These are phyloP conservation scores for Drosophila subsilvestris DNA, from an alignment of 2,888 invertebrate species.

Conservation along the genomic window DNA sequence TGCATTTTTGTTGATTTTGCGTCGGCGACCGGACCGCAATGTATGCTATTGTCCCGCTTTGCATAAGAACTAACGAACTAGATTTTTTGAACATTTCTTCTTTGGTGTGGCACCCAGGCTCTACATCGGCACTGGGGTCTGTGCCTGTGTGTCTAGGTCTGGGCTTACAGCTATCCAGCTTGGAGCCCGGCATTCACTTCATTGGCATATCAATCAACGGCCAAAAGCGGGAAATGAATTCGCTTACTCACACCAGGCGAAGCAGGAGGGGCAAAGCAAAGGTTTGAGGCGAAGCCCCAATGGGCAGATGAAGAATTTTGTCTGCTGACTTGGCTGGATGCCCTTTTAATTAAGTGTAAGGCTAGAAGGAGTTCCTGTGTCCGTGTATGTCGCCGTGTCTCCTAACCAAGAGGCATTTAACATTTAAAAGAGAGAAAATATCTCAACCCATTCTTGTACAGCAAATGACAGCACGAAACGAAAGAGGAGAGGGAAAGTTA, in stretches of 20 bases:
- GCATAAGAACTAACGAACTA: slow-evolving; percentile 75
- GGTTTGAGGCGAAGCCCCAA: slow-evolving; percentile 6
- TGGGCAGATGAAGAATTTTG: slow-evolving; percentile 36
- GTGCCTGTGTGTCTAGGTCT: slow-evolving; percentile 20
- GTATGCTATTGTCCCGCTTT: slow-evolving; percentile 69
- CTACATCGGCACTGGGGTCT: slow-evolving; percentile 1
- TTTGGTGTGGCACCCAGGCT: slow-evolving; percentile 1
- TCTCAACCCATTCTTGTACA: neutral
- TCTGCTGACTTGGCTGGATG: slow-evolving; percentile 58
- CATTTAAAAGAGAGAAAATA: slow-evolving; percentile 47
- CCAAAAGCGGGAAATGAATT: slow-evolving; percentile 74
- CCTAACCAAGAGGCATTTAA: slow-evolving; percentile 59
- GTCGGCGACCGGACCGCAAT: slow-evolving; percentile 52
- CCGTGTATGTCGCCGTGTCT: slow-evolving; percentile 39
- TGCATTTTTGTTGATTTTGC: slow-evolving; percentile 72
- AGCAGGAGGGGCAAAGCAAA: slow-evolving; percentile 34
- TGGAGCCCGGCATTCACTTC: slow-evolving; percentile 53
- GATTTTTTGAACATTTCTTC: slow-evolving; percentile 53
- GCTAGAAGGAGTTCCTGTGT: slow-evolving; percentile 47
- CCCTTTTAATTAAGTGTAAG: slow-evolving; percentile 74
- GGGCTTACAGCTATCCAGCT: neutral
- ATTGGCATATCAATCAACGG: slow-evolving; percentile 76
- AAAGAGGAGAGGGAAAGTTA: slow-evolving; percentile 18
- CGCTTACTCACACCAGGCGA: slow-evolving; percentile 66
- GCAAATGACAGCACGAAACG: slow-evolving; percentile 3